Percentiles rank a stretch among this genome's conserved stretches.
phyloP scores from a whole-genome alignment of 2,888 invertebrate genomes.

The Smittia sp. region DNA sequence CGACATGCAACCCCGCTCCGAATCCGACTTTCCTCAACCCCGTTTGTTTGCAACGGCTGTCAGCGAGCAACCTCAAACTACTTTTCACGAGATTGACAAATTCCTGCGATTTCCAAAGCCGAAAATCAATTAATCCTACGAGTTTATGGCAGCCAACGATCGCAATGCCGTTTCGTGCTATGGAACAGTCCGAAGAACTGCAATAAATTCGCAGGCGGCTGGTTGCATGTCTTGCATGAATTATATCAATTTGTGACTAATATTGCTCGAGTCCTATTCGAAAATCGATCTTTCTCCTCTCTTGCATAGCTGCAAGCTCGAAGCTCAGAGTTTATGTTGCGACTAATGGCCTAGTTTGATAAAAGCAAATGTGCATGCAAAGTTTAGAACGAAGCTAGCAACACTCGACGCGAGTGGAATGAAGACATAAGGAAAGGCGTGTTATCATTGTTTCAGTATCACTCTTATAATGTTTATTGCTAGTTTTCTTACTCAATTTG shows the following conservation, averaged over 20 bases:
- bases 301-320: not conserved
- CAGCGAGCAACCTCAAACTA: not conserved
- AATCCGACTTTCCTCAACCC: not conserved
- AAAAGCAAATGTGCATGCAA: conserved; percentile 1
- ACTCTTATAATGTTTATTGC: too few relatives aligned
- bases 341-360: conserved; percentile 38
- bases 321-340: conserved; percentile 17
- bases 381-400: not conserved
- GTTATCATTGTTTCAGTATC: too few relatives aligned
- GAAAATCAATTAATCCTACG: conserved; percentile 10
- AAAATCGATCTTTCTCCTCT: conserved; percentile 8
- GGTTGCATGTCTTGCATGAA: conserved; percentile 34
- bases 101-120: not conserved
- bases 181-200: conserved; percentile 29
- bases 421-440: too few relatives aligned
- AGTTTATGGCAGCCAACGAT: not conserved
- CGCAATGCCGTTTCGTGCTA: conserved; percentile 3
- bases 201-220: conserved; percentile 18
- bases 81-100: conserved; percentile 1
- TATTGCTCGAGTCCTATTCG: conserved; percentile 27
- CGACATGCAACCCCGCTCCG: not conserved
- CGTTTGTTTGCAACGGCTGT: not conserved
- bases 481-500: too few relatives aligned
- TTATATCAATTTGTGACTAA: conserved; percentile 36
- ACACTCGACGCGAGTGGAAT: not conserved